A percentile compares a stretch with the other conserved stretches of the same genome.
These are phyloP conservation scores for Poeciliopsis infans DNA, from an alignment of 2,797 vertebrate genomes.

Conservation along the genomic window DNA sequence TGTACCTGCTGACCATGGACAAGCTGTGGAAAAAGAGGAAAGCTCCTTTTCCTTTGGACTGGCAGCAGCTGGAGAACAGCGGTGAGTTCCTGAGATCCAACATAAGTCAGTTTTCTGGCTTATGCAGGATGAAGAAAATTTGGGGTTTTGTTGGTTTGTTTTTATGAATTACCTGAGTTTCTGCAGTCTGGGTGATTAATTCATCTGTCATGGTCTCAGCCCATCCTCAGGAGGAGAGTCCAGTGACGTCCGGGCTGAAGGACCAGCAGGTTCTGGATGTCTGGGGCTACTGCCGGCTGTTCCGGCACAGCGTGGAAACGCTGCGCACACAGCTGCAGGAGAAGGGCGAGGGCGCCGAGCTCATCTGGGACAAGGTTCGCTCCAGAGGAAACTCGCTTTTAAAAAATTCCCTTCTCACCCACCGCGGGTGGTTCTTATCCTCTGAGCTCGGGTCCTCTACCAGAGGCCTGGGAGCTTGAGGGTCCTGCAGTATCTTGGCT, in stretches of 20 bases:
- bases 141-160: not conserved
- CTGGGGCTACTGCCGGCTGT: slow-evolving; percentile 88
- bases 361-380: slow-evolving; percentile 96
- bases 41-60: slow-evolving; percentile 92
- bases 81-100: slow-evolving; percentile 70
- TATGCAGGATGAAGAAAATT: not conserved
- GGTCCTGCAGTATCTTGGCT: too few relatives aligned
- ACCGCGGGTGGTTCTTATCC: too few relatives aligned
- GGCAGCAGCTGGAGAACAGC: slow-evolving; percentile 87
- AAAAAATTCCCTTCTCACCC: too few relatives aligned
- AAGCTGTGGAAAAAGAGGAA: slow-evolving; percentile 98
- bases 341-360: slow-evolving; percentile 90
- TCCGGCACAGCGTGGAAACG: slow-evolving; percentile 90
- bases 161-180: not conserved
- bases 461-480: too few relatives aligned
- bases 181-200: not conserved
- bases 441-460: too few relatives aligned
- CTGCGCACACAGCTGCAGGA: slow-evolving; percentile 86
- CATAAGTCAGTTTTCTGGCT: not conserved
- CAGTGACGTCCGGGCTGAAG: slow-evolving; percentile 81
- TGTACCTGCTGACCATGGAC: slow-evolving; percentile 97
- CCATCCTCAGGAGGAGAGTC: slow-evolving; percentile 80
- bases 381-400: not conserved
- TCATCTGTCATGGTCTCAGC: slow-evolving; percentile 38
- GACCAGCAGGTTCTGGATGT: slow-evolving; percentile 95